Conservation (phyloP, 2,888 invertebrate genomes). For the Hetaerina titia region DNA sequence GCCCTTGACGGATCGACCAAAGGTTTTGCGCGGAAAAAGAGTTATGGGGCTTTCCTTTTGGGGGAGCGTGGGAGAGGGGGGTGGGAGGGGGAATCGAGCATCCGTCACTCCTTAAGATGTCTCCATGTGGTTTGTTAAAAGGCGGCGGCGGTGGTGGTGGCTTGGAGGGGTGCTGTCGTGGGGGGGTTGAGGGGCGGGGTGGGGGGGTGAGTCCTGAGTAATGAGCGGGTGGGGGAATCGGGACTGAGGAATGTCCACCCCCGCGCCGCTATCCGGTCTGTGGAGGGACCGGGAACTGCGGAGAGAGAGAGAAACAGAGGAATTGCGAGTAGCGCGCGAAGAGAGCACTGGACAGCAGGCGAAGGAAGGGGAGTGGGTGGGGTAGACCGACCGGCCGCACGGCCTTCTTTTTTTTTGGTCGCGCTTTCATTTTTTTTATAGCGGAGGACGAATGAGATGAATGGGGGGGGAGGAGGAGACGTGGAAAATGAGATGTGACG, state of each 20-base stretch:
- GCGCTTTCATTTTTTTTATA: not conserved
- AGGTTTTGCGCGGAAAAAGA: constrained; percentile 55
- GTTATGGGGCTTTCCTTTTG: not conserved
- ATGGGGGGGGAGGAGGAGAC: not conserved
- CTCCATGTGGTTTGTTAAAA: constrained; percentile 49
- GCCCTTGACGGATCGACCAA: constrained; percentile 55
- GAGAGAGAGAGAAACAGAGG: not conserved
- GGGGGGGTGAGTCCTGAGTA: constrained; percentile 17
- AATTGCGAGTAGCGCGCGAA: not conserved
- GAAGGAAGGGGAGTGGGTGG: not conserved
- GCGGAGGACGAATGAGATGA: not conserved
- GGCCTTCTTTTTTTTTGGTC: too few relatives aligned
- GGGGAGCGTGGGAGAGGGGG: not conserved
- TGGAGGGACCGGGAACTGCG: not conserved
- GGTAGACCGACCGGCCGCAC: not conserved
- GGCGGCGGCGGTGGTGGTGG: not conserved
- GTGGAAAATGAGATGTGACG: not conserved
- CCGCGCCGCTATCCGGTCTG: not conserved
- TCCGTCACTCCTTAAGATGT: constrained; percentile 33
- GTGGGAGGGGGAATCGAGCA: not conserved
- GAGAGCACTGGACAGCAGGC: not conserved
- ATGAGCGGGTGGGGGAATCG: not conserved
- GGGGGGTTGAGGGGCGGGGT: not conserved
- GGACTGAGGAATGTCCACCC: not conserved
- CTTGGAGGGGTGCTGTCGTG: not conserved